A percentile compares a stretch with the other conserved stretches of the same genome.
These are phyloP conservation scores for Dryoscopus gambensis DNA, from an alignment of 2,113 vertebrate species.

Conservation along the genomic window DNA sequence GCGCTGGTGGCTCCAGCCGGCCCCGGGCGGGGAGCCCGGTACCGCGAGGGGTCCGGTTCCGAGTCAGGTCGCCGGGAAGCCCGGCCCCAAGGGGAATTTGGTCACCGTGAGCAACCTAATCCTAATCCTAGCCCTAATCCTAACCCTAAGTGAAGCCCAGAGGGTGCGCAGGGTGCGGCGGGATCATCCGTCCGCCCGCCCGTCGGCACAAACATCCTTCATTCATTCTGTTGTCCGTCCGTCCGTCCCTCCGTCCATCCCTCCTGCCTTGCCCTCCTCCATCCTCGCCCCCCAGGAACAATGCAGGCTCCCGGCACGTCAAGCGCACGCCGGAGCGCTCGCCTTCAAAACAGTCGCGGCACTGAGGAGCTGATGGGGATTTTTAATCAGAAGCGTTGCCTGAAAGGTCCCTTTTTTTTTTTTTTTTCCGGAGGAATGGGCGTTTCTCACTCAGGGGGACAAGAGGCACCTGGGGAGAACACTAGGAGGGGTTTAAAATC, in stretches of 20 bases:
- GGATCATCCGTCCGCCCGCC: rapidly evolving
- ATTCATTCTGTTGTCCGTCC: not conserved
- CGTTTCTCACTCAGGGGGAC: not conserved
- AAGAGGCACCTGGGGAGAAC: not conserved
- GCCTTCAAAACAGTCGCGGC: not conserved
- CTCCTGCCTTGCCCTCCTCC: not conserved
- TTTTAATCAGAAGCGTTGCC: not conserved
- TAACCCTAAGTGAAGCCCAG: rapidly evolving
- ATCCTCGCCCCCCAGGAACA: not conserved
- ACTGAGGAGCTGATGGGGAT: not conserved
- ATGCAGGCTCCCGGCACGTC: not conserved
- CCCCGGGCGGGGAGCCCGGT: too few relatives aligned
- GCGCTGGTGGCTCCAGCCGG: too few relatives aligned
- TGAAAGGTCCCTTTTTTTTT: not conserved
- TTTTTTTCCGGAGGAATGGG: too few relatives aligned
- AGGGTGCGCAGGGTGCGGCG: not conserved
- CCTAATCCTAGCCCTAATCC: too few relatives aligned
- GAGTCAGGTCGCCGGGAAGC: not conserved
- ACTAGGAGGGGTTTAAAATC: not conserved
- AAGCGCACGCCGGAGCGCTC: not conserved
- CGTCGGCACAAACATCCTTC: not conserved
- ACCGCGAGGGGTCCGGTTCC: not conserved
- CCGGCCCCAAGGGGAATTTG: not conserved
- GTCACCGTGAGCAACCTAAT: not conserved
- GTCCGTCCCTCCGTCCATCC: rapidly evolving